Evolutionary conservation across 2,797 vertebrate species (phyloP), one percentile per base, ranked within the genome.

Genomic region (Steatocranus sp.): DNA sequence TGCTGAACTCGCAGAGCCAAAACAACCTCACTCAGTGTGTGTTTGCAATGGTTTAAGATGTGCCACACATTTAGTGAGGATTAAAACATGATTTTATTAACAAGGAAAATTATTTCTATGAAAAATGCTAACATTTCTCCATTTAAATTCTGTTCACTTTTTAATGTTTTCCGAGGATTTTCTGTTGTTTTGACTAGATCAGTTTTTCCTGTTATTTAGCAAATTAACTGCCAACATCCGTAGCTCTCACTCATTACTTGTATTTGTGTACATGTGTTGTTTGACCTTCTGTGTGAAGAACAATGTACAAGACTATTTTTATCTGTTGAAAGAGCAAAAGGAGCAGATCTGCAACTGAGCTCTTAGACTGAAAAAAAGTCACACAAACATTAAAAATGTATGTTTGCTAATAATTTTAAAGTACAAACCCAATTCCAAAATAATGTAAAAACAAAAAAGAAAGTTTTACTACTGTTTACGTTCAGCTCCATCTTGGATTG

Each of bases 371-470:
- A 2, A 63, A 20, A 36, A 63, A 20, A 14, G 7, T 41, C 34
- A 38, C 34, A 41, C 34, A 66, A 41, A 66, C 30, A 61, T 63
- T 63, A 14, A 38, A 66, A 38, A 66, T 8, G 9, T 38, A 41
- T 66, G 34, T 23, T 66, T 66, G 34, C 12, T 66, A 41, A 4
- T 38, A 3, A 41, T 23, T 41, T 66, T 66, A 66, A 66, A 66
- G 34, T 4, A 38, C 4, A 36, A 63, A 36, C 58, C 58, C 58
- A 20, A 36, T 36, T 63, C 7, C 18, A 63, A 63, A 63, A 63
- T n/a, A 34, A 32, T 3, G 30, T n/a, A n/a, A n/a, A 61, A 36
- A 34, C 0, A 61, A 11, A 7, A 12, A 4, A 32, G 7, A 15
- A 53, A 18, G 15, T 32, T 58, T 58, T 11, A 58, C 54, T 2